Base-by-base conservation (phyloP, 2,888 invertebrate genomes). In the Xestobium rufovillosum region DNA sequence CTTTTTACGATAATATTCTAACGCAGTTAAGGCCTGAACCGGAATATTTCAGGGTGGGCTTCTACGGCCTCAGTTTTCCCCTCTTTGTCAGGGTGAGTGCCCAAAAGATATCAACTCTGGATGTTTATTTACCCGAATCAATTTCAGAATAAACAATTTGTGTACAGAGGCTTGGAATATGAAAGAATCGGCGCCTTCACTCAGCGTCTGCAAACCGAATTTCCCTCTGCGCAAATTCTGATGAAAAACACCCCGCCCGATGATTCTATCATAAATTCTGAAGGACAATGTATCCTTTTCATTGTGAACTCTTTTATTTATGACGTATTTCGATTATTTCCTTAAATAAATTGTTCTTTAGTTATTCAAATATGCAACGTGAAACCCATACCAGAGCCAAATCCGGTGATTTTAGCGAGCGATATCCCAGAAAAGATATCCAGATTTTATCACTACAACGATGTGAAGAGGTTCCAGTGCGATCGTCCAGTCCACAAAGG, bases 331-430 rank as follows among this genome's bases (percentile, higher is more conserved):
- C 6, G n/a, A 19, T 8, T 19, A 8, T 19, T 29, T 29, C 34
- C 27, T 9, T 11, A 14, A 34, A n/a, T n/a, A n/a, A n/a, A 31
- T 36, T 34, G 31, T 41, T 23, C 30, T 33, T 3, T 56, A 87
- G 87, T 78, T 60, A 91, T 94, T 50, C 92, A 94, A 70, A 92
- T 95, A 47, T 89, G 91, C 63, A 90, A 87, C 66, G 94, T 95
- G 26, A 86, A 90, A 55, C 90, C 95, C 0, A 79, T 92, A 14
- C 78, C 90, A 0, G 80, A 83, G 44, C 74, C 81, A 0, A 73
- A 70, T 41, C 56, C 70, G 2, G 63, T 67, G n/a, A 61, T 59
- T 33, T 47, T 56, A 49, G 63, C 68, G 2, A 63, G 63, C 8
- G 80, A 83, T 41, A 83, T 92, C 37, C 89, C 92, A 1, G 86